Conservation (phyloP, 2,888 invertebrate genomes). For the Drosophila meridiana region DNA sequence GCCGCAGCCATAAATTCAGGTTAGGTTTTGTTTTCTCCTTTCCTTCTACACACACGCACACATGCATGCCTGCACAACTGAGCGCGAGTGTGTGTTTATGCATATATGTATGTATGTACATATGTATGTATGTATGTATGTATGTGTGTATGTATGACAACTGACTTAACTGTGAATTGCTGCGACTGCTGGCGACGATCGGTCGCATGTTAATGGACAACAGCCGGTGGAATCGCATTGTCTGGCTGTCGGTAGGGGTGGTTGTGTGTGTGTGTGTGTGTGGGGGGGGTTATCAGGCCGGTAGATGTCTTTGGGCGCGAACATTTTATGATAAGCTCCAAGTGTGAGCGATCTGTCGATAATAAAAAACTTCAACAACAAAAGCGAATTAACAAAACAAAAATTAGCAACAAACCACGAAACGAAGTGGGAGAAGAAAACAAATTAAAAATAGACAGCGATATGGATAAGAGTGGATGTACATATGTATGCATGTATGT, state of each 20-base stretch:
- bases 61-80: neutral
- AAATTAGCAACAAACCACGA: slow-evolving; percentile 70
- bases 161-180: slow-evolving; percentile 71
- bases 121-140: neutral
- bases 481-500: neutral
- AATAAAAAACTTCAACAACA: slow-evolving; percentile 65
- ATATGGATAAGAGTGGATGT: neutral
- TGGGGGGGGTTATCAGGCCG: slow-evolving; percentile 4
- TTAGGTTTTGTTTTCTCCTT: slow-evolving; percentile 64
- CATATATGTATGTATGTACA: neutral
- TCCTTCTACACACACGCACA: slow-evolving; percentile 15
- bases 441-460: slow-evolving; percentile 7
- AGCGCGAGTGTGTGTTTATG: neutral
- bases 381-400: slow-evolving; percentile 58
- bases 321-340: slow-evolving; percentile 56
- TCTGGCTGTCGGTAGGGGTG: neutral
- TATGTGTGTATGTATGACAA: slow-evolving; percentile 19
- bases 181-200: slow-evolving; percentile 50
- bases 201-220: slow-evolving; percentile 46
- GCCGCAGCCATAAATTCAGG: slow-evolving; percentile 59
- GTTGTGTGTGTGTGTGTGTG: neutral
- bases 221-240: slow-evolving; percentile 30
- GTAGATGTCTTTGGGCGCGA: slow-evolving; percentile 22
- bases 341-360: slow-evolving; percentile 58
- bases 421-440: slow-evolving; percentile 40